Percentiles rank a stretch among this genome's conserved stretches.
Conservation (phyloP, 2,797 vertebrate species). For the Gephyroberyx darwinii region DNA sequence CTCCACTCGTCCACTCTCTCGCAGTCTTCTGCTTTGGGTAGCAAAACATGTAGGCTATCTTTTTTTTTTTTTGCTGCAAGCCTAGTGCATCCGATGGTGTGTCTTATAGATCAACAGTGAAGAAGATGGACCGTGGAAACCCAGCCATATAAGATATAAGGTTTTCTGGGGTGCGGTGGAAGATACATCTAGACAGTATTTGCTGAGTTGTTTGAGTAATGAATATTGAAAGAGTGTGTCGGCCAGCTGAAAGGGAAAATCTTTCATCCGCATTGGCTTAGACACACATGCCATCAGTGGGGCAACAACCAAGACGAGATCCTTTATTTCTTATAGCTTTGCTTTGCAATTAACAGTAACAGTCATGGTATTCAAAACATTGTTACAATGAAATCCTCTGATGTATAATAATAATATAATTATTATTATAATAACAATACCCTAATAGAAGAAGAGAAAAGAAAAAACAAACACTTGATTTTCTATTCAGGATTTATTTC, state of each 20-base stretch:
- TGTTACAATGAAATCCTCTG: conserved; percentile 19
- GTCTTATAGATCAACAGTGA: conserved; percentile 32
- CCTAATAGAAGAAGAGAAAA: not conserved
- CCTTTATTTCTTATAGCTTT: conserved; percentile 36
- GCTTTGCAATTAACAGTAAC: conserved; percentile 13
- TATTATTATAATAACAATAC: conserved; percentile 22
- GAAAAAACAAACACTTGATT: conserved; percentile 20
- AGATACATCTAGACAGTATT: conserved; percentile 43
- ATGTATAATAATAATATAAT: conserved; percentile 29
- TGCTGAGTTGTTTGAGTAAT: conserved; percentile 64
- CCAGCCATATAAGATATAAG: conserved; percentile 29
- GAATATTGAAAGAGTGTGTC: conserved; percentile 72
- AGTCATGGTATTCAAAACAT: conserved; percentile 15
- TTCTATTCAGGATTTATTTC: conserved; percentile 29
- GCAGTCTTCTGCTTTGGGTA: conserved; percentile 77
- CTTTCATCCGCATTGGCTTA: conserved; percentile 80
- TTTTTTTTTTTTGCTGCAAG: conserved; percentile 60
- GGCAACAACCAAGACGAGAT: conserved; percentile 43
- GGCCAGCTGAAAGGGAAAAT: conserved; percentile 64
- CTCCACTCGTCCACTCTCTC: conserved; percentile 67
- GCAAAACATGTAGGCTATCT: conserved; percentile 74
- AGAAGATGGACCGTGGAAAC: conserved; percentile 49
- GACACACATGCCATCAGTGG: conserved; percentile 77
- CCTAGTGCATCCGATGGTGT: conserved; percentile 53
- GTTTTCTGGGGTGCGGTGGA: conserved; percentile 47